Conservation (phyloP, 2,888 invertebrate species). For the Campoletis raptor region DNA sequence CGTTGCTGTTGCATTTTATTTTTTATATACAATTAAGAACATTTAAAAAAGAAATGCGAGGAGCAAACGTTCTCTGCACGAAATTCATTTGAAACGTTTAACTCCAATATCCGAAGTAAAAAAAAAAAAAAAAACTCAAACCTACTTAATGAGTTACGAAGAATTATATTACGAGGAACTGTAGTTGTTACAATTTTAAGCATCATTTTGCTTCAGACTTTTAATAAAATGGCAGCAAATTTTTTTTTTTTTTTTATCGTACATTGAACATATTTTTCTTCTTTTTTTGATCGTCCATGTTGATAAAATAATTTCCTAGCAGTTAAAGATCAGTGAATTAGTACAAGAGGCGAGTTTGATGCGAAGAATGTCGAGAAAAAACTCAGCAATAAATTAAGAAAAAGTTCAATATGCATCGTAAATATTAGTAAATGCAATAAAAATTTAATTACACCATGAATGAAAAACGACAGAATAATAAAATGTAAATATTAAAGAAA, state of each 20-base stretch:
- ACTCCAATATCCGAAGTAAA: neutral
- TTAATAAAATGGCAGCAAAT: neutral
- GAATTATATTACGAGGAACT: neutral
- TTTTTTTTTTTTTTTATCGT: neutral
- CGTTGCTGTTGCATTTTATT: neutral
- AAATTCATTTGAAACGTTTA: neutral
- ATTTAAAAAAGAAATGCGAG: neutral
- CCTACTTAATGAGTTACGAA: neutral
- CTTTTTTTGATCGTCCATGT: neutral
- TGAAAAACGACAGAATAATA: constrained; percentile 12
- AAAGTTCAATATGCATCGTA: constrained; percentile 7
- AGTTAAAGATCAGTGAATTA: neutral
- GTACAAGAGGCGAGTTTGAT: neutral
- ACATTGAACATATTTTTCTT: neutral
- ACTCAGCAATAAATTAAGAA: neutral
- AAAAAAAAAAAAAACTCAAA: neutral
- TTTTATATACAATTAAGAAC: neutral
- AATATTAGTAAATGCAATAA: constrained; percentile 2
- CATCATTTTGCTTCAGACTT: neutral
- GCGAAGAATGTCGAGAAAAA: neutral
- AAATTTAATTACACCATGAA: constrained; percentile 18
- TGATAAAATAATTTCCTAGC: neutral
- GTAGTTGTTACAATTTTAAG: neutral
- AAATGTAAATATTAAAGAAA: constrained; percentile 21
- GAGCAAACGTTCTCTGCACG: neutral